Evolutionary conservation across 2,797 vertebrate species (phyloP).

Genomic region (Nyctibius grandis): DNA sequence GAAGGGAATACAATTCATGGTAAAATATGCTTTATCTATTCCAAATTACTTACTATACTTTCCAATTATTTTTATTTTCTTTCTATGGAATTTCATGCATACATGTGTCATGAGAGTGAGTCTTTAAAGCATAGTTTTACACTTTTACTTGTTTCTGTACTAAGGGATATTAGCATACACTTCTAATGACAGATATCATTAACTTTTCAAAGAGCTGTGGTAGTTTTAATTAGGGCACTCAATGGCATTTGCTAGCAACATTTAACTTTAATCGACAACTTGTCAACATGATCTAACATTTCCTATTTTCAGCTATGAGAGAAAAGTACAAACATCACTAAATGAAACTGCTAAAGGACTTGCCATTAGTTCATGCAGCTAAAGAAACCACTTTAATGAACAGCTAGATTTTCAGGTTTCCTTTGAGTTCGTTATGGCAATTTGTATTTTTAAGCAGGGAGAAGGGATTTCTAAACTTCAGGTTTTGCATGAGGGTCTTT

Average conservation of each 20-base stretch:
- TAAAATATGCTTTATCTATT: not conserved
- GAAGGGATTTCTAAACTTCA: not conserved
- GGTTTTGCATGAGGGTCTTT: not conserved
- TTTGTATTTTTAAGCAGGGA: not conserved
- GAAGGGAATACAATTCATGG: not conserved
- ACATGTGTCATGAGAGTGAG: rapidly evolving
- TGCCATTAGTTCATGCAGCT: not conserved
- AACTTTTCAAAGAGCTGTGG: conserved; percentile 44
- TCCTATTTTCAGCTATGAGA: conserved; percentile 31
- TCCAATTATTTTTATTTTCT: not conserved
- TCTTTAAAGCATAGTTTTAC: not conserved
- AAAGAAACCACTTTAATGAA: not conserved
- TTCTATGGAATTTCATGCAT: not conserved
- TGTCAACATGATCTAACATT: conserved; percentile 58
- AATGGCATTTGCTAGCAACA: conserved; percentile 37
- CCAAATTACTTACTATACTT: not conserved
- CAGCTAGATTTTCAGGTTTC: not conserved
- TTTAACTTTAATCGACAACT: conserved; percentile 54
- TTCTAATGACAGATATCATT: conserved; percentile 15
- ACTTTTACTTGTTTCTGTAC: not conserved
- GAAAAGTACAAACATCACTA: not conserved
- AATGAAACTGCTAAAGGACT: not conserved
- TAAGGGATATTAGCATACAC: conserved; percentile 11
- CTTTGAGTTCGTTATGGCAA: not conserved
- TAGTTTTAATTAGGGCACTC: conserved; percentile 62